Evolutionary conservation across 2,888 invertebrate species (phyloP), one percentile per base, ranked within the genome.

Genomic region (Athalia rosae): DNA sequence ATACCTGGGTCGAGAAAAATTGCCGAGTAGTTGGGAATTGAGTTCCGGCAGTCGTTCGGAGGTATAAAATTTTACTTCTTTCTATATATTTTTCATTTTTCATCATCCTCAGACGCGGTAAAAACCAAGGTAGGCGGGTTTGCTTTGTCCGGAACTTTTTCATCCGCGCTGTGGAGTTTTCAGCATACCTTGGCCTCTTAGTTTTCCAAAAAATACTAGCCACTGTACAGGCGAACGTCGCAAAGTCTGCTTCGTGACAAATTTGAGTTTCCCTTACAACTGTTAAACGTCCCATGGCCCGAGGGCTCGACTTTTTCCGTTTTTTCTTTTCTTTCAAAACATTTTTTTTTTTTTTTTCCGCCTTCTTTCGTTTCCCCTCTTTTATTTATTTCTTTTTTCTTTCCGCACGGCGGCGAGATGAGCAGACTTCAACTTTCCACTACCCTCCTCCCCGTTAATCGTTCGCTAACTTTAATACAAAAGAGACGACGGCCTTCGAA

Each of bases 201-300:
- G 28, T 28, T 28, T 28, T 28, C 28, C 28, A 28, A 28, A 28
- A 28, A 28, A 28, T 28, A 28, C 28, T 28, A 2, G 28, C 28
- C 28, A 28, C 28, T 28, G 28, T 43, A 62, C 62, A 62, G 11
- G 62, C 43, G 62, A 13, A 47, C 64, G 28, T 28, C 28, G 64
- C 4, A 50, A 9, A 67, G 53, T 53, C 67, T 50, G 67, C 50
- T 28, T 28, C 28, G 28, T 53, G 67, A 67, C 50, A 41, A 67
- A 67, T 67, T 28, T n/a, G 45, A 67, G 50, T 64, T 64, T 64
- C 13, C 47, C 13, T 28, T 28, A 15, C 13, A 64, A 64, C 64
- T 67, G 67, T 67, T 67, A 67, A 67, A 67, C 28, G 67, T 53
- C 28, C 50, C 9, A 67, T 28, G 11, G 67, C 67, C 53, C 53